Evolutionary conservation across 2,888 invertebrate genomes (phyloP), one percentile per base, ranked within the genome.

Genomic region (Lithophane semibrunnea): DNA sequence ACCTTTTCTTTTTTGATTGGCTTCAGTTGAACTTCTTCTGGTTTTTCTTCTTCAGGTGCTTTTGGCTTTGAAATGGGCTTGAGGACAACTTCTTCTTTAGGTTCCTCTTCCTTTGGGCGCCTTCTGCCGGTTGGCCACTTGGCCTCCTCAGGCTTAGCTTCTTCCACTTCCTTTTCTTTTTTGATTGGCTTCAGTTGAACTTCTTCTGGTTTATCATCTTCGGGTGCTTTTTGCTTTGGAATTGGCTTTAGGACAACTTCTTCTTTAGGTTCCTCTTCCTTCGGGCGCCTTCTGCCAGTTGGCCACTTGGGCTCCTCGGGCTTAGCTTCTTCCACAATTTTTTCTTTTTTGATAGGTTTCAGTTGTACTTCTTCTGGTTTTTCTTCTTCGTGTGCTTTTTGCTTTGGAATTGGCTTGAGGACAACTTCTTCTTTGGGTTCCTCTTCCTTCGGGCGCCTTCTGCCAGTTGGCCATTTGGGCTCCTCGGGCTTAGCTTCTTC

Each of bases 211-310:
- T 52, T 72, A 24, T 69, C 69, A 1, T 68, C 77, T 64, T 69
- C 76, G 0, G 56, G 75, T n/a, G 37, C 77, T 47, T 77, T 78
- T 60, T 70, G 77, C n/a, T 21, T 77, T 0, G 78, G 70, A 54
- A 78, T 12, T 3, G 77, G 78, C 37, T 78, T 78, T 5, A 78
- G 78, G 1, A 78, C 60, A 0, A 77, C 77, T 65, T 75, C 77
- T 69, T 78, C 76, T 88, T 92, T 88, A 13, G 92, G 91, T 77
- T 94, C 93, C 60, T 75, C 77, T 77, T 74, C 74, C 18, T 78
- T 78, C 5, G 75, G 75, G 9, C 64, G 77, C 52, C 77, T 69
- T 54, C 1, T 78, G 60, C 70, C 77, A 0, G 78, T 66, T n/a
- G 78, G 78, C 78, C 78, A 78, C 13, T 77, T 78, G 1, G 49